Percentiles rank a stretch among this genome's conserved stretches.
Evolutionary conservation across 2,113 vertebrate species (phyloP).

Genomic region (Tretioscincus oriximinensis): DNA sequence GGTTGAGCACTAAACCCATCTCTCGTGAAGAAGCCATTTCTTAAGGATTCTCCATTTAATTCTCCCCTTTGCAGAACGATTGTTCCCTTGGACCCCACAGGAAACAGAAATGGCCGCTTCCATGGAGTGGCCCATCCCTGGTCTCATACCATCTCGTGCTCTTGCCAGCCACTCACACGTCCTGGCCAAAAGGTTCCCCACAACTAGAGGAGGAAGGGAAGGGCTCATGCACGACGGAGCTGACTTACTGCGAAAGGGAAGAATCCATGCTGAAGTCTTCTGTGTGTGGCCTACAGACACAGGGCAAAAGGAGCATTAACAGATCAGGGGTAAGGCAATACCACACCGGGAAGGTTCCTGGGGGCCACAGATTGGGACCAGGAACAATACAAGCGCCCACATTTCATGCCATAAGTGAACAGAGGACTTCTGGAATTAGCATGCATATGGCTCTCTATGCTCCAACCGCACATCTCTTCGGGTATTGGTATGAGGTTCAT

Average conservation of each 20-base stretch:
- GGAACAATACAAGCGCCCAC: not conserved
- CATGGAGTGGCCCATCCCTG: no score
- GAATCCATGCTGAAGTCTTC: constrained; percentile 94
- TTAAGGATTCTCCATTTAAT: no score
- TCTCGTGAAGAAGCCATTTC: no score
- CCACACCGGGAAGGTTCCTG: not conserved
- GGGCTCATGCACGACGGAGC: no score
- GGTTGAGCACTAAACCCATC: no score
- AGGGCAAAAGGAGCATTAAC: constrained; percentile 47
- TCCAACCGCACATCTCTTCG: not conserved
- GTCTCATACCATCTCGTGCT: no score
- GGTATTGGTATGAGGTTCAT: no score
- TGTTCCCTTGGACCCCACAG: not conserved
- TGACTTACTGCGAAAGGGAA: constrained; percentile 86
- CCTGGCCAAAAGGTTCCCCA: not conserved
- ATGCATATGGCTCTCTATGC: not conserved
- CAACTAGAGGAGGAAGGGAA: no score
- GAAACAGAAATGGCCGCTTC: no score
- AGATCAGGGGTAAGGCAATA: constrained; percentile 8
- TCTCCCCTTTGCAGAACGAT: no score
- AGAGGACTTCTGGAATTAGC: not conserved
- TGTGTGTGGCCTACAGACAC: constrained; percentile 69
- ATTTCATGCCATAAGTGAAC: not conserved
- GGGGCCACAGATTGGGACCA: not conserved
- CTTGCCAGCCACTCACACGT: not conserved